Percentiles rank a stretch among this genome's conserved stretches.
Conservation (phyloP, 2,113 vertebrate species). For the Hiodon tergisus region DNA sequence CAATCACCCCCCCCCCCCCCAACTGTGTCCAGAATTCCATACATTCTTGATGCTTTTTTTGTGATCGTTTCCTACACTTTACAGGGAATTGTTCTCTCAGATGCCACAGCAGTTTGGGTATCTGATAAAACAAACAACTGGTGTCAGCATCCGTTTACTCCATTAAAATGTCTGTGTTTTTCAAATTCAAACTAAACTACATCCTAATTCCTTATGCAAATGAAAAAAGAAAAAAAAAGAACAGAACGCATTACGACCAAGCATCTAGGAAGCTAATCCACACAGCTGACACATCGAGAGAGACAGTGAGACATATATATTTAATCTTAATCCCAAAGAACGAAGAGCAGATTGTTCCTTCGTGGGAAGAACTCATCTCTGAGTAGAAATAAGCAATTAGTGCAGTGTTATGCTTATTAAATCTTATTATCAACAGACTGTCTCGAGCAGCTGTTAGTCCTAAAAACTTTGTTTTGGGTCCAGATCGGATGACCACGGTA, state of each 20-base stretch:
- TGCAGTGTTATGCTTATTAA: background rate
- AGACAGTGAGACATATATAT: too few relatives aligned
- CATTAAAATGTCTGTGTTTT: too few relatives aligned
- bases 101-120: background rate
- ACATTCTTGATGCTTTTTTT: background rate
- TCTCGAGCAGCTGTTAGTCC: background rate
- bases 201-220: background rate
- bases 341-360: background rate
- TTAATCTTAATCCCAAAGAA: too few relatives aligned
- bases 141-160: too few relatives aligned
- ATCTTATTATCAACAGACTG: background rate
- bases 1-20: background rate
- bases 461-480: background rate
- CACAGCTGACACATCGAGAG: too few relatives aligned
- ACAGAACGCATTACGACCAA: background rate
- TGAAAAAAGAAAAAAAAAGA: background rate
- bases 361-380: background rate
- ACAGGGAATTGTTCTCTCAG: background rate
- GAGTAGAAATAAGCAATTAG: background rate
- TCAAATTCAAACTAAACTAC: too few relatives aligned
- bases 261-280: too few relatives aligned
- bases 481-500: background rate
- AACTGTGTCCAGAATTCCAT: conserved; percentile 1
- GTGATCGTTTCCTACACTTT: background rate
- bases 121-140: background rate